These are phyloP conservation scores for Oncorhynchus masou DNA, from an alignment of 2,113 vertebrate genomes.

Conservation along the genomic window DNA sequence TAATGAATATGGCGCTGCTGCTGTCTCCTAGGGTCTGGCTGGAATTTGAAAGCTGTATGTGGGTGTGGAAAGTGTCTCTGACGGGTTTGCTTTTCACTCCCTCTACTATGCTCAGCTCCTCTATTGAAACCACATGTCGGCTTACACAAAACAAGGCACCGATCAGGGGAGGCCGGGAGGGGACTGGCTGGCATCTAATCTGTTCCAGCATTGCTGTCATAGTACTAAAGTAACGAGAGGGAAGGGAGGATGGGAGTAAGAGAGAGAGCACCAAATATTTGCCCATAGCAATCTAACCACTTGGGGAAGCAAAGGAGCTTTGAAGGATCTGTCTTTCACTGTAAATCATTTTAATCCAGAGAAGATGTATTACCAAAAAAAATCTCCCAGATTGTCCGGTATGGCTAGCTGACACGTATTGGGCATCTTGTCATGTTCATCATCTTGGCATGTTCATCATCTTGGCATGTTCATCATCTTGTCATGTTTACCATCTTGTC, in stretches of 20 bases:
- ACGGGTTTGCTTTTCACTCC: conserved; percentile 55
- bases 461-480: not conserved
- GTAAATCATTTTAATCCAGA: conserved; percentile 26
- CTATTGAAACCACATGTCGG: conserved; percentile 79
- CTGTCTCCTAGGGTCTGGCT: conserved; percentile 68
- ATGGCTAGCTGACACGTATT: conserved; percentile 53
- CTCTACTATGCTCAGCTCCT: conserved; percentile 29
- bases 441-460: conserved; percentile 18
- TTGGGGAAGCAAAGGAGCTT: conserved; percentile 43
- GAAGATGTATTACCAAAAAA: conserved; percentile 47
- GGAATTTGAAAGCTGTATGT: conserved; percentile 70
- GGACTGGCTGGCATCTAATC: conserved; percentile 60
- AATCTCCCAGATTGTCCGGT: conserved; percentile 46
- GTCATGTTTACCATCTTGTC: conserved; percentile 20
- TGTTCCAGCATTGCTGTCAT: conserved; percentile 48
- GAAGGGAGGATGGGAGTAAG: conserved; percentile 16
- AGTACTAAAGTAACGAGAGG: conserved; percentile 33
- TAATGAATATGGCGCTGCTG: not conserved
- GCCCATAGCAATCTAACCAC: conserved; percentile 43
- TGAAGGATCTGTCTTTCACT: conserved; percentile 39
- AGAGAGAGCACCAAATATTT: conserved; percentile 40
- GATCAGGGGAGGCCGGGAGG: conserved; percentile 25
- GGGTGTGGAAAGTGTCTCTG: conserved; percentile 76
- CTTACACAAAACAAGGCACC: conserved; percentile 58
- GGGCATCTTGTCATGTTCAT: conserved; percentile 17